Conservation (phyloP, 2,797 vertebrate genomes). For the Scomberomorus guttatus region DNA sequence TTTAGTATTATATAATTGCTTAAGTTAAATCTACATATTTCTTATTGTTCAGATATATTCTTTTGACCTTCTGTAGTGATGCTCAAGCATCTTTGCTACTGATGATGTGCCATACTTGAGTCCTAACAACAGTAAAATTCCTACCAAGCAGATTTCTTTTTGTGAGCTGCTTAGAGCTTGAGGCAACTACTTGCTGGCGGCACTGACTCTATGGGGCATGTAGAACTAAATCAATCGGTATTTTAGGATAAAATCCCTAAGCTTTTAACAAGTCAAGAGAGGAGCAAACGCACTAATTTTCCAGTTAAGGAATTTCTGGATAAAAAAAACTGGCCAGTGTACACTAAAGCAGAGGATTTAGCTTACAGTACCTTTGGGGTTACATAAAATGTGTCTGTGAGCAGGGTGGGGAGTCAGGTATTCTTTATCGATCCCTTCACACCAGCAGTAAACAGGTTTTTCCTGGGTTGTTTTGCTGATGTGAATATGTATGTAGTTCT, state of each 20-base stretch:
- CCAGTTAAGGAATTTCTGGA: not conserved
- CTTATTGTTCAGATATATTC: too few relatives aligned
- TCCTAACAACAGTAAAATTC: not conserved
- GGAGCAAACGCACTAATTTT: not conserved
- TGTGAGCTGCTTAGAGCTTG: too few relatives aligned
- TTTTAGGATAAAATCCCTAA: not conserved
- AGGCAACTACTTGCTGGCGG: too few relatives aligned
- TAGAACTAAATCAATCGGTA: not conserved
- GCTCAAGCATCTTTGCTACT: too few relatives aligned
- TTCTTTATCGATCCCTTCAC: constrained; percentile 5
- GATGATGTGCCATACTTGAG: not conserved
- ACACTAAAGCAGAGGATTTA: not conserved
- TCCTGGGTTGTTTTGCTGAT: not conserved
- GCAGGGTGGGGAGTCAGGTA: not conserved
- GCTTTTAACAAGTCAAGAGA: not conserved
- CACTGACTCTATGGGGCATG: not conserved
- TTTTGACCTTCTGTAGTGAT: too few relatives aligned
- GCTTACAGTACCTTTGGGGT: not conserved
- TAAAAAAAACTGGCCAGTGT: not conserved
- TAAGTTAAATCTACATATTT: not conserved
- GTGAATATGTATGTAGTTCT: constrained; percentile 4
- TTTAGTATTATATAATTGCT: not conserved
- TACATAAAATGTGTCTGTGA: constrained; percentile 2
- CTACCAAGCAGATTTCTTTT: too few relatives aligned
- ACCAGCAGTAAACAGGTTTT: constrained; percentile 15